A percentile compares a stretch with the other conserved stretches of the same genome.
Evolutionary conservation across 64 coral and sea anemone species (phyloP).

Genomic region (Platygyra sinensis): DNA sequence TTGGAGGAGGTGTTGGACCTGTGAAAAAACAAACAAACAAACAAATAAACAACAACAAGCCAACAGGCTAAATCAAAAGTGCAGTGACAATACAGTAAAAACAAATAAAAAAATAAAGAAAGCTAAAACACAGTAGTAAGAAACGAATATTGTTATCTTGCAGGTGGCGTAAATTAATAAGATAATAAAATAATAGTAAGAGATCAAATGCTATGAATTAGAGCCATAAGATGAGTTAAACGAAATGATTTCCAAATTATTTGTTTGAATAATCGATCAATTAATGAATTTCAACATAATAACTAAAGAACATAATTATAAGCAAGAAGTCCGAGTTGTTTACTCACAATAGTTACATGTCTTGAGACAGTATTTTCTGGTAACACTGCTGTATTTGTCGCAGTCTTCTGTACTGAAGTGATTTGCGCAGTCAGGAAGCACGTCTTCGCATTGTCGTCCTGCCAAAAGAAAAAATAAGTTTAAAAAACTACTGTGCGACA

Average conservation of each 20-base stretch:
- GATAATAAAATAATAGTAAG: too few species aligned
- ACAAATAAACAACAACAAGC: neutral
- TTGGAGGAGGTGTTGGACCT: neutral
- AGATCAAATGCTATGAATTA: too few species aligned
- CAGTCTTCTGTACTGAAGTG: constrained; percentile 28
- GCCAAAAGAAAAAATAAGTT: neutral
- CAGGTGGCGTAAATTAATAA: too few species aligned
- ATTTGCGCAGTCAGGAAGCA: constrained; percentile 13
- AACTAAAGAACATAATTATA: too few species aligned
- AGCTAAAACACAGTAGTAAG: too few species aligned
- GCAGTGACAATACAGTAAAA: neutral
- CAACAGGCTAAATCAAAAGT: neutral
- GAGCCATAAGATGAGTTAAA: too few species aligned
- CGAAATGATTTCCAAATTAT: too few species aligned
- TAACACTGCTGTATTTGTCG: constrained; percentile 14
- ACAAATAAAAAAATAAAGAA: too few species aligned
- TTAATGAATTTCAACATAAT: too few species aligned
- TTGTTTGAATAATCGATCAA: too few species aligned
- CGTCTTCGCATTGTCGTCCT: constrained; percentile 37
- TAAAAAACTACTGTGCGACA: neutral
- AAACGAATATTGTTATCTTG: too few species aligned
- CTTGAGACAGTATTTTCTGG: constrained; percentile 39
- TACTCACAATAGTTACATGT: constrained; percentile 57
- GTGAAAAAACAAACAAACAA: neutral
- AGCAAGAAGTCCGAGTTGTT: neutral